These are phyloP conservation scores for Botia almorhae DNA, from an alignment of 2,797 vertebrate genomes.

Conservation along the genomic window DNA sequence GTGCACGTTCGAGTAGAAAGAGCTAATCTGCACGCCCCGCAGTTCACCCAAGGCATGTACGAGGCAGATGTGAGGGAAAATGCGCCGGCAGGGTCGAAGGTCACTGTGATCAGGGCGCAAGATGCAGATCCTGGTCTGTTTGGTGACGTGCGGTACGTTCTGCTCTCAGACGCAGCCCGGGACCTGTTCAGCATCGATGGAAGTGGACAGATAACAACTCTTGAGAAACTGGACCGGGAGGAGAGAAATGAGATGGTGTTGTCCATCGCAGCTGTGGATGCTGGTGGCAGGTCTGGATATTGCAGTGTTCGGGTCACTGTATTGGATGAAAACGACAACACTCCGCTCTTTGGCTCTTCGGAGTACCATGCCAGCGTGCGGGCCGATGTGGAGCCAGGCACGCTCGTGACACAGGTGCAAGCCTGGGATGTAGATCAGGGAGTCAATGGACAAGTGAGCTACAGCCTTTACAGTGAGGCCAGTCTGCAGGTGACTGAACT, in stretches of 20 bases:
- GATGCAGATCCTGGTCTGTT: constrained; percentile 89
- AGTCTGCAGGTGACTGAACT: constrained; percentile 88
- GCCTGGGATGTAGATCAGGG: constrained; percentile 91
- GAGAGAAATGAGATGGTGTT: constrained; percentile 82
- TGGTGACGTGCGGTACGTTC: constrained; percentile 85
- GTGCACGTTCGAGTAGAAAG: constrained; percentile 89
- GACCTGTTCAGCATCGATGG: constrained; percentile 88
- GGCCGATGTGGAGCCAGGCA: constrained; percentile 88
- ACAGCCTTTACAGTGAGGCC: constrained; percentile 94
- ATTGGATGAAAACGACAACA: constrained; percentile 94
- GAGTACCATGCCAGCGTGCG: constrained; percentile 93
- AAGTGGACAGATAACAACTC: constrained; percentile 87
- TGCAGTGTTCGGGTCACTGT: constrained; percentile 87
- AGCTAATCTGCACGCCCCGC: constrained; percentile 90
- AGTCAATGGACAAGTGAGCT: constrained; percentile 88
- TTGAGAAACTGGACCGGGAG: constrained; percentile 91
- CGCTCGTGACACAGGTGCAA: constrained; percentile 91
- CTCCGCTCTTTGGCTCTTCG: constrained; percentile 83
- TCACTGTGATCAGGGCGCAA: constrained; percentile 87
- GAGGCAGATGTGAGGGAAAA: constrained; percentile 93
- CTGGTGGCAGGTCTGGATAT: constrained; percentile 87
- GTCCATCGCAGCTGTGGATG: constrained; percentile 87
- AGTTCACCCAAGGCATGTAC: constrained; percentile 87
- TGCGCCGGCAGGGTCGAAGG: constrained; percentile 84
- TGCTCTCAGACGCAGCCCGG: constrained; percentile 90